Evolutionary conservation across 1,140 invertebrate genomes (phyloP).

Genomic region (fruit fly (Drosophila melanogaster)): Release_6_plus_ISO1_MT NT_037436.4:20616501-20617000

Average conservation of each 20-base stretch:
- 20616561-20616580: slow-evolving; percentile 14
- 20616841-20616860: slow-evolving; percentile 36
- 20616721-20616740: slow-evolving; percentile 25
- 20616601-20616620: slow-evolving; percentile 80
- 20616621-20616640: slow-evolving; percentile 82
- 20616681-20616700: slow-evolving; percentile 81
- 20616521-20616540: slow-evolving; percentile 7
- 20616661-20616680: slow-evolving; percentile 84
- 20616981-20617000: slow-evolving; percentile 60
- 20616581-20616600: slow-evolving; percentile 33
- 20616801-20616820: slow-evolving; percentile 75
- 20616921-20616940: slow-evolving; percentile 62
- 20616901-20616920: slow-evolving; percentile 62
- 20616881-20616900: slow-evolving; percentile 42
- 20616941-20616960: slow-evolving; percentile 81
- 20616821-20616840: slow-evolving; percentile 83
- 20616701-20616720: slow-evolving; percentile 41
- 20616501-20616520: slow-evolving; percentile 43
- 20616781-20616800: slow-evolving; percentile 33
- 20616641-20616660: slow-evolving; percentile 84
- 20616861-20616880: slow-evolving; percentile 57
- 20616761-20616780: slow-evolving; percentile 50
- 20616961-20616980: slow-evolving; percentile 79
- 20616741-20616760: slow-evolving; percentile 40
- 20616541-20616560: slow-evolving; percentile 2